Percentiles rank a stretch among this genome's conserved stretches.
Conservation (phyloP, 1,140 invertebrate genomes). For the Panagrolaimus sp. region DNA sequence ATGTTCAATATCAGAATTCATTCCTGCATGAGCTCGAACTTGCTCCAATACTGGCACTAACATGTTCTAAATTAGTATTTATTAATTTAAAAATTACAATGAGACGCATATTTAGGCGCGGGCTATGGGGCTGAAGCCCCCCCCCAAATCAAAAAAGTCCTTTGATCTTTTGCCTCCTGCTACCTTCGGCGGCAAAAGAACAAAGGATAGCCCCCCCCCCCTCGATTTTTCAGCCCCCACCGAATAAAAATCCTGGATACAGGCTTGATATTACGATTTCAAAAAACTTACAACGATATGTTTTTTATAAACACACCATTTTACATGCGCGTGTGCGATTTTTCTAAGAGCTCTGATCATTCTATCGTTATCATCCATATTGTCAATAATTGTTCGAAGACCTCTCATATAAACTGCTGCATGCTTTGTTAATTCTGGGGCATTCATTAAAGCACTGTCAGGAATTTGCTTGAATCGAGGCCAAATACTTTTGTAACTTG, state of each 20-base stretch:
- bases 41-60: conserved; percentile 41
- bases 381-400: conserved; percentile 38
- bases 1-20: conserved; percentile 39
- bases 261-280: too few relatives aligned
- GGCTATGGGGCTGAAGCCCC: too few relatives aligned
- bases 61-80: conserved; percentile 31
- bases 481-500: conserved; percentile 54
- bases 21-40: conserved; percentile 32
- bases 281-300: conserved; percentile 42
- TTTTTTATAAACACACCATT: conserved; percentile 43
- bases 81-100: too few relatives aligned
- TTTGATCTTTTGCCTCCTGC: too few relatives aligned
- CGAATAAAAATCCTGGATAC: too few relatives aligned
- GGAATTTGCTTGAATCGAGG: conserved; percentile 45
- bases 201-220: too few relatives aligned
- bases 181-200: too few relatives aligned
- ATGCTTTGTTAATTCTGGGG: conserved; percentile 40
- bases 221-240: too few relatives aligned
- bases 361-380: conserved; percentile 42
- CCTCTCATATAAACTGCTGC: conserved; percentile 49
- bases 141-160: too few relatives aligned
- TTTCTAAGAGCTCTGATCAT: conserved; percentile 27
- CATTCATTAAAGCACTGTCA: conserved; percentile 43
- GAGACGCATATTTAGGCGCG: too few relatives aligned
- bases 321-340: conserved; percentile 47